Evolutionary conservation across 2,888 invertebrate species (phyloP), one percentile per base, ranked within the genome.

Genomic region (Drosophila anomelani): DNA sequence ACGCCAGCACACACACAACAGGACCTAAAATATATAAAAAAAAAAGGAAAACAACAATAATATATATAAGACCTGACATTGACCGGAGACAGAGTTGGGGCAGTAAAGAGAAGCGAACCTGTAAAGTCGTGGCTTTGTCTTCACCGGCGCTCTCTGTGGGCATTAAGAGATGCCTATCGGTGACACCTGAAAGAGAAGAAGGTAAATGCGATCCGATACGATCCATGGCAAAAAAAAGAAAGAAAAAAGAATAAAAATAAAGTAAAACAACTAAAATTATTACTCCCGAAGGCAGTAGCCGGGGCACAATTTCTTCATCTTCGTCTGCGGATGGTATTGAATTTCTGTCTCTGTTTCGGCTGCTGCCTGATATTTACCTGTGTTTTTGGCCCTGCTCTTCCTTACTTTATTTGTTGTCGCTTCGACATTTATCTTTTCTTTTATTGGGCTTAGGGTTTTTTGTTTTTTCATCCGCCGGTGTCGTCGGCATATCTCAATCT

Each of bases 121-220:
- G 84, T 71, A 89, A 85, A 85, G 76, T 84, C 84, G 81, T 75
- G 70, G 87, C 71, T 77, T 74, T 77, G 73, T 77, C 41, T 64
- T 57, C 46, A 57, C 75, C 74, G 69, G 76, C 76, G 76, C 74
- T 81, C 79, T 67, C 60, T 56, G 80, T 75, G 79, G 78, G 91
- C 89, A 91, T 89, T 90, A 91, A 91, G 83, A 89, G 91, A 90
- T 90, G 84, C 91, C 91, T 90, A 91, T 90, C 91, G 86, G 86
- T 90, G 91, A 90, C 90, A 91, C 90, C 90, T 91, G 91, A 90
- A 90, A 85, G 75, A 86, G 77, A 81, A 87, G 88, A 84, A 87
- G 89, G 85, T 91, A 91, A 90, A 90, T 90, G 89, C 89, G 91
- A 90, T 90, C 91, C 90, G 88, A 89, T 89, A 77, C 78, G 85